Conservation (phyloP, 2,888 invertebrate genomes). For the Chrysolina haemoptera region DNA sequence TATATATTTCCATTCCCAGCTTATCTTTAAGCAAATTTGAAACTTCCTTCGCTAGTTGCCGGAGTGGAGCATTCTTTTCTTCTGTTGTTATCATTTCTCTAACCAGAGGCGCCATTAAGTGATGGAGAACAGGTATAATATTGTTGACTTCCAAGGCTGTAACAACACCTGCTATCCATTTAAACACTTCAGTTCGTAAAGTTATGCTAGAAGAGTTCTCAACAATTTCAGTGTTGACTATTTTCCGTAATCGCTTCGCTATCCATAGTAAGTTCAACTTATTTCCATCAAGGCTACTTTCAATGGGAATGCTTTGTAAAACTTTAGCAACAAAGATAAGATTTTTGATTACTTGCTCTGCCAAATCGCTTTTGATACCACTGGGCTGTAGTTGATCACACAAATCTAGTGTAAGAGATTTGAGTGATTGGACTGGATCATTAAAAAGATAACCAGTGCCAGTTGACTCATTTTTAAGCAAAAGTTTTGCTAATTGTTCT, state of each 20-base stretch:
- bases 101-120: slow-evolving; percentile 82
- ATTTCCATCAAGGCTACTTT: slow-evolving; percentile 65
- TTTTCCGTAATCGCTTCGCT: slow-evolving; percentile 80
- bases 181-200: slow-evolving; percentile 85
- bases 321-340: slow-evolving; percentile 74
- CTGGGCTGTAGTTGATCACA: slow-evolving; percentile 80
- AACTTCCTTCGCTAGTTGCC: slow-evolving; percentile 82
- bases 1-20: slow-evolving; percentile 83
- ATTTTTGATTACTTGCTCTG: slow-evolving; percentile 73
- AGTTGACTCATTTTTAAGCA: slow-evolving; percentile 63
- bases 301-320: slow-evolving; percentile 71
- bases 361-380: slow-evolving; percentile 79
- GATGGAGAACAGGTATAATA: slow-evolving; percentile 75
- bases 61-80: slow-evolving; percentile 76
- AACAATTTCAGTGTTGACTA: slow-evolving; percentile 85
- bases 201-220: slow-evolving; percentile 77
- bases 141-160: slow-evolving; percentile 76
- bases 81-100: slow-evolving; percentile 84
- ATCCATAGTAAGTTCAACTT: slow-evolving; percentile 82
- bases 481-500: slow-evolving; percentile 73
- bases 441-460: slow-evolving; percentile 72
- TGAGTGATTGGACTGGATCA: slow-evolving; percentile 76
- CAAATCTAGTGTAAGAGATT: slow-evolving; percentile 81
- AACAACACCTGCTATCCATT: slow-evolving; percentile 85
- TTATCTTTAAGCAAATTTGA: slow-evolving; percentile 82